A percentile compares a stretch with the other conserved stretches of the same genome.
These are phyloP conservation scores for Pelochelys cantorii DNA, from an alignment of 2,797 vertebrate species.

Conservation along the genomic window DNA sequence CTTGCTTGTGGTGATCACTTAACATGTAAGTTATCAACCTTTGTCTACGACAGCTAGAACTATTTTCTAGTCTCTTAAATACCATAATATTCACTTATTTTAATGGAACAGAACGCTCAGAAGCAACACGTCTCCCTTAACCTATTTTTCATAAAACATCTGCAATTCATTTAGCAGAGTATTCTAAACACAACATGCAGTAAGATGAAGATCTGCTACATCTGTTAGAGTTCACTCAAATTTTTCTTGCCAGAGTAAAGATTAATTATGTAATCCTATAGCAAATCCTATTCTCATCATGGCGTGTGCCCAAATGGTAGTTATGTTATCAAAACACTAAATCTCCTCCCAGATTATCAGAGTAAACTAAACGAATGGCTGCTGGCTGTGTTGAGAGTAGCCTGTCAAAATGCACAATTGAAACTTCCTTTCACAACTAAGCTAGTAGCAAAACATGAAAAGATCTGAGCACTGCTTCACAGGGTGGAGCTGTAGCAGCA, in stretches of 20 bases:
- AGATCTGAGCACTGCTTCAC: background rate
- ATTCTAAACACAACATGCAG: constrained; percentile 63
- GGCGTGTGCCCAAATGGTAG: background rate
- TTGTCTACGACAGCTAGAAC: constrained; percentile 61
- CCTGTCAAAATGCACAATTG: background rate
- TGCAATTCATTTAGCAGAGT: constrained; percentile 39
- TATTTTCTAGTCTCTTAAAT: constrained; percentile 50
- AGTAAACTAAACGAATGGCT: background rate
- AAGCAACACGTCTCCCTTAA: constrained; percentile 76
- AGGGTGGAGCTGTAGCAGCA: background rate
- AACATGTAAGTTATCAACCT: constrained; percentile 75
- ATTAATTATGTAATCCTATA: constrained; percentile 42
- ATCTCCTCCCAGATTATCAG: background rate
- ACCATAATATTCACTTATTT: constrained; percentile 73
- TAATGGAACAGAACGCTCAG: constrained; percentile 77
- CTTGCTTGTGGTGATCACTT: constrained; percentile 75
- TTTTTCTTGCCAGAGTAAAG: constrained; percentile 31
- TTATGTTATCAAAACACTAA: constrained; percentile 14
- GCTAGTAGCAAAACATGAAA: background rate
- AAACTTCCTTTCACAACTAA: background rate
- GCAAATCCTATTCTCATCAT: background rate
- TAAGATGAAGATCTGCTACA: constrained; percentile 53
- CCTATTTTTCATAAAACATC: constrained; percentile 45
- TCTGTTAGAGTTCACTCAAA: constrained; percentile 40
- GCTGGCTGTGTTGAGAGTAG: too few relatives aligned